Percentiles rank a stretch among this genome's conserved stretches.
These are phyloP conservation scores for Etheostoma perlongum DNA, from an alignment of 2,797 vertebrate species.

Conservation along the genomic window DNA sequence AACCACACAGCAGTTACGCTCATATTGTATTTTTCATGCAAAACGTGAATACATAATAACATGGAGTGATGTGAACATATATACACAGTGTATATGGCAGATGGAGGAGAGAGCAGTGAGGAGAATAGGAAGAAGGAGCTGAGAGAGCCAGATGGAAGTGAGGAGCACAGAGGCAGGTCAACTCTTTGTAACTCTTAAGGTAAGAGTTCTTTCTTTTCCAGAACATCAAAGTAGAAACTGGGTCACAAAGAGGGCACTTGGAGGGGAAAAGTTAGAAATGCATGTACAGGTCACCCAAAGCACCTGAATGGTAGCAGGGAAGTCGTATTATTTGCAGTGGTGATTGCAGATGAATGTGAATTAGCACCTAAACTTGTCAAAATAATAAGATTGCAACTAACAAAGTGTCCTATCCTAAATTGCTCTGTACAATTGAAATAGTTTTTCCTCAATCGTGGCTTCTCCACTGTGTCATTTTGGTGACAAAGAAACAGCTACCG, in stretches of 20 bases:
- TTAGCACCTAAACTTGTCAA: not conserved
- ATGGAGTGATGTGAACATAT: constrained; percentile 29
- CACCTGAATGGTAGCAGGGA: not conserved
- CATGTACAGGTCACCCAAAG: not conserved
- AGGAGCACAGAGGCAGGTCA: constrained; percentile 25
- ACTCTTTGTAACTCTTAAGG: constrained; percentile 5
- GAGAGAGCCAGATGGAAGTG: constrained; percentile 53
- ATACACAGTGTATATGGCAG: constrained; percentile 21
- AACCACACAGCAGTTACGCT: constrained; percentile 24
- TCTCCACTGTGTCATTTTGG: not conserved
- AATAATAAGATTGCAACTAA: not conserved
- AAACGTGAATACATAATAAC: constrained; percentile 45
- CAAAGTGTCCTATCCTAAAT: not conserved
- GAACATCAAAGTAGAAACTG: not conserved
- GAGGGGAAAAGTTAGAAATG: not conserved
- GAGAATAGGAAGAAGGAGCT: constrained; percentile 30
- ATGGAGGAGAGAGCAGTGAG: constrained; percentile 31
- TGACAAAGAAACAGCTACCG: not conserved
- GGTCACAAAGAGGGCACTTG: not conserved
- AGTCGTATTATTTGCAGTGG: not conserved
- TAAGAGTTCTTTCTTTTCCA: not conserved
- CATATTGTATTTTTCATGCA: constrained; percentile 29
- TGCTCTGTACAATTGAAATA: not conserved
- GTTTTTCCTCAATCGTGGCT: not conserved
- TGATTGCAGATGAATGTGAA: not conserved